phyloP scores from a whole-genome alignment of 2,888 invertebrate species.

The Brachypterus glaber region DNA sequence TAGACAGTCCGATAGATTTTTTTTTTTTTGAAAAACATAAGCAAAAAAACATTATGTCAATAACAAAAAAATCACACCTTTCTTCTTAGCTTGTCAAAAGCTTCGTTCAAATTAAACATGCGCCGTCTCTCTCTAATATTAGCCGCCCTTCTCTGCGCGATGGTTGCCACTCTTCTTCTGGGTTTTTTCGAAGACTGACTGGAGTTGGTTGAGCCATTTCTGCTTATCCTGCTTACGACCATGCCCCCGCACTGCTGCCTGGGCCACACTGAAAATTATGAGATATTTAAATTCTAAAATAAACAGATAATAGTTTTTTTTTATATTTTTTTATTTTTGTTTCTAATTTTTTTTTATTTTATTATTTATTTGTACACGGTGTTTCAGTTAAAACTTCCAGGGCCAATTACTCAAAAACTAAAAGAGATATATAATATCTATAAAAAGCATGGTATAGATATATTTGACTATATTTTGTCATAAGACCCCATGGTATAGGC shows the following conservation, averaged over 20 bases:
- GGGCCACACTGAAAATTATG: conserved; percentile 43
- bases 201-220: conserved; percentile 30
- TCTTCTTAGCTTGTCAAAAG: conserved; percentile 83
- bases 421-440: too few relatives aligned
- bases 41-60: neutral
- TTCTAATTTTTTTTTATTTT: too few relatives aligned
- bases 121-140: conserved; percentile 86
- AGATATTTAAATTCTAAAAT: neutral
- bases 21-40: too few relatives aligned
- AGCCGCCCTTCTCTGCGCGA: conserved; percentile 84
- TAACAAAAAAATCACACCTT: conserved; percentile 48
- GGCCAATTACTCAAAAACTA: too few relatives aligned
- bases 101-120: conserved; percentile 94
- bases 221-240: conserved; percentile 33
- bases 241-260: conserved; percentile 47
- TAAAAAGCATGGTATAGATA: too few relatives aligned
- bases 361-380: too few relatives aligned
- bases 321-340: neutral
- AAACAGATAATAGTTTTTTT: neutral
- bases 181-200: conserved; percentile 61
- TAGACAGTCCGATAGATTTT: too few relatives aligned
- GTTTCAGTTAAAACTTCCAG: too few relatives aligned
- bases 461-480: too few relatives aligned
- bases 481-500: too few relatives aligned
- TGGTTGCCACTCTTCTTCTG: conserved; percentile 77